These are phyloP conservation scores for Altica lythri DNA, from an alignment of 2,888 invertebrate species.

Conservation along the genomic window DNA sequence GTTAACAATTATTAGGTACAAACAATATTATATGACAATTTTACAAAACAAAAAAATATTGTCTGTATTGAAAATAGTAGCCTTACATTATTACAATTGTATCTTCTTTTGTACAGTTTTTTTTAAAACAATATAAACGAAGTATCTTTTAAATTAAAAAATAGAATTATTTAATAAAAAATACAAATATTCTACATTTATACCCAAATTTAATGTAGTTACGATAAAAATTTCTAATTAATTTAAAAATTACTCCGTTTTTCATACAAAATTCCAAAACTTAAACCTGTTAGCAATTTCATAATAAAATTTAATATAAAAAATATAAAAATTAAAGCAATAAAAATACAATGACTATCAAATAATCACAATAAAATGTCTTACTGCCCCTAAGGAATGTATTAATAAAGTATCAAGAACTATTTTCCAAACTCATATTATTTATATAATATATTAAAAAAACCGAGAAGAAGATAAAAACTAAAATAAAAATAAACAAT, in stretches of 20 bases:
- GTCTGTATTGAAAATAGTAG: not conserved
- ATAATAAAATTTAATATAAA: not conserved
- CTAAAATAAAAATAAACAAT: too few relatives aligned
- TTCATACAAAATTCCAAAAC: not conserved
- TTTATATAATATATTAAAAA: too few relatives aligned
- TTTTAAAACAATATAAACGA: too few relatives aligned
- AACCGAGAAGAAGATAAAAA: too few relatives aligned
- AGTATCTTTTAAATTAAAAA: too few relatives aligned
- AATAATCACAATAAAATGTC: constrained; percentile 5
- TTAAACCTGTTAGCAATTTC: not conserved
- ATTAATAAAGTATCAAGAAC: too few relatives aligned
- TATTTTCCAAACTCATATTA: too few relatives aligned
- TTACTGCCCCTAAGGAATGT: not conserved
- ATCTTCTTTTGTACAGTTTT: constrained; percentile 1
- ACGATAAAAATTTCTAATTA: too few relatives aligned
- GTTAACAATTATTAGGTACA: constrained; percentile 7
- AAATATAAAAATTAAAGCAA: not conserved
- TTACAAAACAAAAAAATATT: not conserved
- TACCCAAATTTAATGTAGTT: too few relatives aligned
- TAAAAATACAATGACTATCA: constrained; percentile 8
- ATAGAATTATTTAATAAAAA: too few relatives aligned
- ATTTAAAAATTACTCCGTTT: not conserved
- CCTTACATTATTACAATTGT: not conserved
- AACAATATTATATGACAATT: not conserved
- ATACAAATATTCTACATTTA: too few relatives aligned